These are phyloP conservation scores for Cryptocephalus moraei DNA, from an alignment of 2,888 invertebrate species.

Conservation along the genomic window DNA sequence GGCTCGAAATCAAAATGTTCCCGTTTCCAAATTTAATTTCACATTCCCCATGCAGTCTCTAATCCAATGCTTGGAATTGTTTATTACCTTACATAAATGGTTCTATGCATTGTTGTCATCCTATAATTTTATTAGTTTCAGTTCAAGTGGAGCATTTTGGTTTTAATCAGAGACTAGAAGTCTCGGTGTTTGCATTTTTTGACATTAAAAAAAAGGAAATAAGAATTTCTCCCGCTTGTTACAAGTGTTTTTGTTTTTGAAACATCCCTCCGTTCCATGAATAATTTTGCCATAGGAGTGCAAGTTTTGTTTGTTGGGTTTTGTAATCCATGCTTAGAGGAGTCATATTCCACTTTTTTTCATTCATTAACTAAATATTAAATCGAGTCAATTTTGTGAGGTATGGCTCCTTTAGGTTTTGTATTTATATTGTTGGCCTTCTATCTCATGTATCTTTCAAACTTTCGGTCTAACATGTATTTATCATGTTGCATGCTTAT, in stretches of 20 bases:
- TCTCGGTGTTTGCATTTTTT: conserved; percentile 28
- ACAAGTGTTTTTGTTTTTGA: conserved; percentile 15
- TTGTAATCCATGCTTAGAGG: conserved; percentile 24
- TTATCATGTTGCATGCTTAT: conserved; percentile 33
- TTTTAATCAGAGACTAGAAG: conserved; percentile 33
- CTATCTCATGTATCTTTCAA: conserved; percentile 38
- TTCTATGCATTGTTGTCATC: conserved; percentile 5
- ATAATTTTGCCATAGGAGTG: conserved; percentile 34
- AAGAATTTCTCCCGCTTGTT: conserved; percentile 25
- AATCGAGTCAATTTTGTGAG: conserved; percentile 2
- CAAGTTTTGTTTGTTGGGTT: conserved; percentile 29
- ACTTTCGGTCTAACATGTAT: conserved; percentile 35
- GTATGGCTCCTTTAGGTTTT: conserved; percentile 20
- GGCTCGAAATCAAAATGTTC: conserved; percentile 32
- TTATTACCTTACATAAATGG: conserved; percentile 17
- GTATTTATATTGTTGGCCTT: conserved; percentile 38
- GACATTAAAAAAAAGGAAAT: conserved; percentile 10
- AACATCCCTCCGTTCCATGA: conserved; percentile 13
- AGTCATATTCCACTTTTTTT: conserved; percentile 16
- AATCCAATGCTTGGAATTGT: conserved; percentile 5
- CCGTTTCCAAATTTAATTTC: conserved; percentile 7
- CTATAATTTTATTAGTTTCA: not conserved
- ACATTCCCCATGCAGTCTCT: not conserved
- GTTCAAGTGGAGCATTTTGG: conserved; percentile 26
- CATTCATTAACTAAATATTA: not conserved